Evolutionary conservation across 2,888 invertebrate genomes (phyloP).

Genomic region (Sarcophaga carnaria): DNA sequence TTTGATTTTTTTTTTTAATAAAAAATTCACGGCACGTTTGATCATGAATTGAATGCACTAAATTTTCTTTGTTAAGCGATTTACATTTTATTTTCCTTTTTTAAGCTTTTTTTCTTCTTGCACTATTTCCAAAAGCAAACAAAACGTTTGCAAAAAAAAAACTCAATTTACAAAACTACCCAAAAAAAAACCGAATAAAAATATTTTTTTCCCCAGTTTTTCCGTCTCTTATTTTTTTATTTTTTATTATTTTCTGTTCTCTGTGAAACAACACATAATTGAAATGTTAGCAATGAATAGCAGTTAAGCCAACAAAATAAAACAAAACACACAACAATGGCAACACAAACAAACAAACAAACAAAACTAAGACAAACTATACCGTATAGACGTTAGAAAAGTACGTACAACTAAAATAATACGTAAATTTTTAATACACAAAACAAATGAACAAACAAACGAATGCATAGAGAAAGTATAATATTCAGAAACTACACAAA

Average conservation of each 20-base stretch:
- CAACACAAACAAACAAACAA: conserved; percentile 20
- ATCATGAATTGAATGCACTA: conserved; percentile 31
- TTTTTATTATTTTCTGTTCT: not conserved
- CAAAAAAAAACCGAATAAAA: conserved; percentile 6
- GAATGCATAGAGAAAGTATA: too few species aligned
- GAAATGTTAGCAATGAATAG: conserved; percentile 59
- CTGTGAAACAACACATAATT: conserved; percentile 48
- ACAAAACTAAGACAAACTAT: conserved; percentile 31
- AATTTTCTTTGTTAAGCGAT: conserved; percentile 43
- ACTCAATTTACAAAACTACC: conserved; percentile 35
- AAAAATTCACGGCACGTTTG: conserved; percentile 50
- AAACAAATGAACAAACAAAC: too few species aligned
- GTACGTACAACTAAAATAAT: too few species aligned
- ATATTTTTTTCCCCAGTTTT: conserved; percentile 1
- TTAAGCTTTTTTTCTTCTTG: not conserved
- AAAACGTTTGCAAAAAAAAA: conserved; percentile 54
- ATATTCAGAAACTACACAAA: too few species aligned
- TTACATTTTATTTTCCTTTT: not conserved
- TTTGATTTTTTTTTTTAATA: not conserved
- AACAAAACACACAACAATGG: not conserved
- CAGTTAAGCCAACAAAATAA: conserved; percentile 46
- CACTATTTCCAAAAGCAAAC: conserved; percentile 33
- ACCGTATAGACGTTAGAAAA: not conserved
- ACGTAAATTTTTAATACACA: too few species aligned
- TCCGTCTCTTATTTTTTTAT: not conserved